Percentiles rank a stretch among this genome's conserved stretches.
phyloP scores from a whole-genome alignment of 2,797 vertebrate species.

The Sternotherus odoratus region DNA sequence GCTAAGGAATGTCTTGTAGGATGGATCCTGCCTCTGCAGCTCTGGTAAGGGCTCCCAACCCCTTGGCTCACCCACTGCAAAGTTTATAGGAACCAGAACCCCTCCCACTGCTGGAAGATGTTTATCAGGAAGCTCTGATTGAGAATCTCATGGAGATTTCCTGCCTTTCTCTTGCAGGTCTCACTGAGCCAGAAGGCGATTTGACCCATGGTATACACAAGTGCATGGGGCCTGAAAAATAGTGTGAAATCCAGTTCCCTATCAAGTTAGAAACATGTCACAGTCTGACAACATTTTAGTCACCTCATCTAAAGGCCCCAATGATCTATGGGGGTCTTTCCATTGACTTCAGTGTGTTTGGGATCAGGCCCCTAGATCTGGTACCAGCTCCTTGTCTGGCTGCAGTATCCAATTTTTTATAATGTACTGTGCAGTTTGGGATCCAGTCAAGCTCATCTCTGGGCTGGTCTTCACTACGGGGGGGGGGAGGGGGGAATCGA shows the following conservation, averaged over 20 bases:
- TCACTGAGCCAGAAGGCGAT: background rate
- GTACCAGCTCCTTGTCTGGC: background rate
- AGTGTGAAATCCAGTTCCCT: background rate
- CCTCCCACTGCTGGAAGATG: background rate
- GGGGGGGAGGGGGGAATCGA: too few species aligned
- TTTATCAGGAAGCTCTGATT: background rate
- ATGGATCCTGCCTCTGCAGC: background rate
- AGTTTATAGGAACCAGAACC: background rate
- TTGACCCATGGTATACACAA: background rate
- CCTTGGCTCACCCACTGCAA: background rate
- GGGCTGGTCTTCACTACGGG: too few species aligned
- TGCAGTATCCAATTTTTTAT: background rate
- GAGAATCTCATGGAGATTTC: background rate
- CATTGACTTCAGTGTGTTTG: background rate
- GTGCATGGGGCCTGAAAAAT: background rate
- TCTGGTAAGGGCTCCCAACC: slow-evolving; percentile 24
- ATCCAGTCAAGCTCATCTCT: background rate
- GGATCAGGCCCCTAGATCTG: background rate
- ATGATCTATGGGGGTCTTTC: background rate
- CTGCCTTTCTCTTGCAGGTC: background rate
- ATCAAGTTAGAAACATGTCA: background rate
- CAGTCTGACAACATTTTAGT: background rate
- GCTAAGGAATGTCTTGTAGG: background rate
- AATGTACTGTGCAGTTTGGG: background rate
- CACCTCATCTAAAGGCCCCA: background rate